Conservation (phyloP, 2,113 vertebrate species). For the Chroicocephalus ridibundus region DNA sequence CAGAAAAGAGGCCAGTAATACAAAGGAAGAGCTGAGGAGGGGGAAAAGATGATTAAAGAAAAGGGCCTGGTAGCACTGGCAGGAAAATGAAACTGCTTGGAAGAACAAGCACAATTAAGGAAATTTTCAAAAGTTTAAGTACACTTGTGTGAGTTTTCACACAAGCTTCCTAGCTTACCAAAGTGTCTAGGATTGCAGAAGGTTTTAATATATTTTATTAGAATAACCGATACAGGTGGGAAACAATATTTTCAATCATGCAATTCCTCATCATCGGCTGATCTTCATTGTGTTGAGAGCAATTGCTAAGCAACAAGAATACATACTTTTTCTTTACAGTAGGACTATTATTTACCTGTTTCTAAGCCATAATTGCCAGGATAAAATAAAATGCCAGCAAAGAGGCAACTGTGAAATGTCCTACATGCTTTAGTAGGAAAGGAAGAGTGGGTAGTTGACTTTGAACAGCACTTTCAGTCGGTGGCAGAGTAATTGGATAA, state of each 20-base stretch:
- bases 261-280: background rate
- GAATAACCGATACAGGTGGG: background rate
- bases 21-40: background rate
- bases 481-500: background rate
- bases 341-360: constrained; percentile 12
- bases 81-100: background rate
- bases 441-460: background rate
- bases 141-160: background rate
- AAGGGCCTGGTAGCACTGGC: background rate
- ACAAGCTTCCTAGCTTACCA: background rate
- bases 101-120: background rate
- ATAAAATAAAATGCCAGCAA: background rate
- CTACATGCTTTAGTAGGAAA: background rate
- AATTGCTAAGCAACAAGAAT: constrained; percentile 46
- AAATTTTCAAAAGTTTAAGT: background rate
- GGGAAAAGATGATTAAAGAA: background rate
- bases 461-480: background rate
- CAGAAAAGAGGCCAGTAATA: background rate
- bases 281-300: background rate
- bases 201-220: background rate
- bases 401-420: background rate
- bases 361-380: background rate
- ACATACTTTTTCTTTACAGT: background rate
- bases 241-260: background rate
- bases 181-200: background rate